These are phyloP conservation scores for Melanerpes formicivorus DNA, from an alignment of 2,113 vertebrate genomes.

Conservation along the genomic window DNA sequence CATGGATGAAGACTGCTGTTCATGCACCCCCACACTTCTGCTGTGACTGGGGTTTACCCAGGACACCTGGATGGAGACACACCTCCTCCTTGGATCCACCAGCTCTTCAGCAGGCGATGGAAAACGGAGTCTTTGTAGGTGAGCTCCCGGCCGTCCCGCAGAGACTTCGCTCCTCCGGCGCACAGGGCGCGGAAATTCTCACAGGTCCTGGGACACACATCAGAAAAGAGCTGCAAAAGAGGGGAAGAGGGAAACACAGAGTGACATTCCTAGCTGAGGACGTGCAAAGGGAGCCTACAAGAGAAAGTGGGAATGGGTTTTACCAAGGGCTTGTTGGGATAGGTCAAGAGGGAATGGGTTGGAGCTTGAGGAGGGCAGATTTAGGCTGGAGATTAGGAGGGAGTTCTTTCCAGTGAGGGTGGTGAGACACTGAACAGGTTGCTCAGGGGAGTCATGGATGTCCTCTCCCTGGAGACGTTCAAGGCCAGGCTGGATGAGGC, in stretches of 20 bases:
- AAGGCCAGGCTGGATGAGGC: no score
- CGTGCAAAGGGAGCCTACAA: no score
- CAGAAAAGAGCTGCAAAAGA: constrained; percentile 84
- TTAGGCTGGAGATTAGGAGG: no score
- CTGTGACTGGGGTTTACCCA: background rate
- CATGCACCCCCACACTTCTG: background rate
- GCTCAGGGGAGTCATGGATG: no score
- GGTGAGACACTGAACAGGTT: no score
- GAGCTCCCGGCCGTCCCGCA: constrained; percentile 67
- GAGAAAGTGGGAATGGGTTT: no score
- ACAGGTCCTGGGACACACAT: constrained; percentile 87
- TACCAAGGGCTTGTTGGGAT: no score
- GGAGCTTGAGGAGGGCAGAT: no score
- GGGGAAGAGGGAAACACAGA: background rate
- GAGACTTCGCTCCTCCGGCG: constrained; percentile 75
- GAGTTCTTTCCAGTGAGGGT: no score
- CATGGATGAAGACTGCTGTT: background rate
- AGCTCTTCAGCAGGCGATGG: constrained; percentile 85
- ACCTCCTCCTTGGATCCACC: constrained; percentile 95
- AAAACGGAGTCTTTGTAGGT: constrained; percentile 85
- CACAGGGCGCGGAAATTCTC: constrained; percentile 87
- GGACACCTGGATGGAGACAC: background rate
- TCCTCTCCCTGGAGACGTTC: no score
- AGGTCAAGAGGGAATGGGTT: no score
- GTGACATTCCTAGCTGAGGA: background rate